Evolutionary conservation across 2,113 vertebrate genomes (phyloP).

Genomic region (Cyprinus carpio): DNA sequence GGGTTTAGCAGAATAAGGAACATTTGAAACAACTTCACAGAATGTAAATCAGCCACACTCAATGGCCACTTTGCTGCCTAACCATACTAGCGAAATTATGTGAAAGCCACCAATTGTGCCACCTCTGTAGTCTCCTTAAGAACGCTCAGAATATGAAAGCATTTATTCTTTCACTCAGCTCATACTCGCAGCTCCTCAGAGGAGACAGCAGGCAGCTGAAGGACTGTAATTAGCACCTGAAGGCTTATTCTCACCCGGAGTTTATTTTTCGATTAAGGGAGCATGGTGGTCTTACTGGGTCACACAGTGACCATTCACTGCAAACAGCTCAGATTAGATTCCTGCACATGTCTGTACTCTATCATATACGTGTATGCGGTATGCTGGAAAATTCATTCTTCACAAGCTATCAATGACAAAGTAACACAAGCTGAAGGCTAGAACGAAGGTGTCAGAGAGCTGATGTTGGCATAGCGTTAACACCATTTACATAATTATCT

Average conservation of each 20-base stretch:
- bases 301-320: slow-evolving; percentile 35
- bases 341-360: background rate
- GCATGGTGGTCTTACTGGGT: slow-evolving; percentile 39
- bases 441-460: background rate
- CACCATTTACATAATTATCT: slow-evolving; percentile 56
- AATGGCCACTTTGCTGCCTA: slow-evolving; percentile 32
- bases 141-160: slow-evolving; percentile 28
- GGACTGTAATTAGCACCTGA: slow-evolving; percentile 51
- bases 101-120: slow-evolving; percentile 32
- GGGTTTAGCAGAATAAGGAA: background rate
- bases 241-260: slow-evolving; percentile 40
- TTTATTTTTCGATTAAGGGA: slow-evolving; percentile 51
- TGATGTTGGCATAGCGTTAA: slow-evolving; percentile 33
- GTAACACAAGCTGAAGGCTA: background rate
- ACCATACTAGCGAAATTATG: slow-evolving; percentile 9
- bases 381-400: background rate
- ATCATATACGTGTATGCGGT: background rate
- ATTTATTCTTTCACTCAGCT: slow-evolving; percentile 37
- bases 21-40: slow-evolving; percentile 16
- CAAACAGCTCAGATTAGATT: slow-evolving; percentile 17
- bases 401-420: background rate
- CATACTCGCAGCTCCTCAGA: slow-evolving; percentile 15
- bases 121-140: slow-evolving; percentile 19
- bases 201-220: slow-evolving; percentile 47
- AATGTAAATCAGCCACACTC: slow-evolving; percentile 28